Evolutionary conservation across 2,888 invertebrate genomes (phyloP).

Genomic region (Physocephala rufipes): DNA sequence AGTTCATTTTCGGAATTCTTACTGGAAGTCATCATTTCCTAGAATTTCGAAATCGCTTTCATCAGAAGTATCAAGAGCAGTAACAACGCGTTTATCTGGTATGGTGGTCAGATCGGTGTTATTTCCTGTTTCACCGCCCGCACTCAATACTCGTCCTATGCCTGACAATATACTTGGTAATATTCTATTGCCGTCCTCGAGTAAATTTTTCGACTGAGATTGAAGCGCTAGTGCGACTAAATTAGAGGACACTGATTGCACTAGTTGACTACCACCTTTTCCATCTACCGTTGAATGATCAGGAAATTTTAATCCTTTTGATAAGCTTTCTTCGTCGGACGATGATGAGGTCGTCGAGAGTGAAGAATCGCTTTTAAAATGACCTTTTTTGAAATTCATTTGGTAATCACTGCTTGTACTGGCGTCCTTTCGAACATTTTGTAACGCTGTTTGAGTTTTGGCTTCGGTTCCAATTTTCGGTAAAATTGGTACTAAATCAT

Average conservation of each 20-base stretch:
- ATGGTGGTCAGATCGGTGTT: neutral
- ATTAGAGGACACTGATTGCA: constrained; percentile 26
- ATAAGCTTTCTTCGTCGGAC: constrained; percentile 63
- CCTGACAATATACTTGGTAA: constrained; percentile 57
- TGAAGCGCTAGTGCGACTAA: constrained; percentile 43
- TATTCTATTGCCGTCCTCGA: constrained; percentile 48
- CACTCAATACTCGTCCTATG: constrained; percentile 47
- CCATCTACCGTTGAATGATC: constrained; percentile 55
- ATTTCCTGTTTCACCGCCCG: constrained; percentile 14
- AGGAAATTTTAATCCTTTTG: constrained; percentile 62
- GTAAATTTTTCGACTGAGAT: constrained; percentile 51
- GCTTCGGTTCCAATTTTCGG: constrained; percentile 28
- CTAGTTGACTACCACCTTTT: constrained; percentile 16
- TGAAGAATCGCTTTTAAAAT: constrained; percentile 63
- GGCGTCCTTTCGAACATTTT: constrained; percentile 19
- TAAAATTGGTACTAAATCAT: constrained; percentile 52
- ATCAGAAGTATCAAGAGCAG: constrained; percentile 59
- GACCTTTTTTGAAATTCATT: constrained; percentile 60
- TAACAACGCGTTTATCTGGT: constrained; percentile 48
- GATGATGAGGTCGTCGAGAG: constrained; percentile 62
- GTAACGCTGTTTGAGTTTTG: constrained; percentile 8
- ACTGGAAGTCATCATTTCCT: constrained; percentile 61
- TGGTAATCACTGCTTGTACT: constrained; percentile 36
- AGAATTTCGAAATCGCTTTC: constrained; percentile 66
- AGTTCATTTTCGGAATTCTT: constrained; percentile 35